Conservation (phyloP, 2,113 vertebrate species). For the Chinchilla lanigera region DNA sequence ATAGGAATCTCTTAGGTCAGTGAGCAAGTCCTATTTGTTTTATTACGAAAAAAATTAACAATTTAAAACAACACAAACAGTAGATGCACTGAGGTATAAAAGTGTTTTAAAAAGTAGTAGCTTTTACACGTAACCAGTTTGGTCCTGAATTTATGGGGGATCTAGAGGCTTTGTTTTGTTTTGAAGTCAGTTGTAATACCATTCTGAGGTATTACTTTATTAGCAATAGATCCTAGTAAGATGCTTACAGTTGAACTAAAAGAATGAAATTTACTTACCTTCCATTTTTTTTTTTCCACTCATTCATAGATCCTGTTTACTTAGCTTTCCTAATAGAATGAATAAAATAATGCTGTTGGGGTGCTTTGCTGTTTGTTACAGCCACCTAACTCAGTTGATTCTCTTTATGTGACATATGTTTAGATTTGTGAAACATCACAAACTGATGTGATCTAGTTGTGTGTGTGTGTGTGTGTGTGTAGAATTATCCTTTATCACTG, state of each 20-base stretch:
- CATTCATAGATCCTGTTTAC: not conserved
- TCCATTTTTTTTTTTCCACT: conserved; percentile 27
- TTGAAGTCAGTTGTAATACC: not conserved
- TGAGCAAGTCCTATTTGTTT: conserved; percentile 11
- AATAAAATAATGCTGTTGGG: conserved; percentile 11
- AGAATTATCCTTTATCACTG: not conserved
- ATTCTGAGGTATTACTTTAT: conserved; percentile 33
- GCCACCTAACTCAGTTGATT: not conserved
- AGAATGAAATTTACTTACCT: conserved; percentile 56
- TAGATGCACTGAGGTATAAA: not conserved
- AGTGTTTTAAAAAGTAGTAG: not conserved
- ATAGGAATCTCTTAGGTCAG: conserved; percentile 26
- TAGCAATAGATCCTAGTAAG: not conserved
- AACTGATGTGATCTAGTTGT: not conserved
- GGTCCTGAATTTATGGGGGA: not conserved
- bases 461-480: not conserved
- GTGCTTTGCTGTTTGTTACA: conserved; percentile 34
- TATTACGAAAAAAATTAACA: not conserved
- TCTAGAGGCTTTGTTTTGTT: not conserved
- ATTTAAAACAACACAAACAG: conserved; percentile 30
- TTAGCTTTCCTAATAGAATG: not conserved
- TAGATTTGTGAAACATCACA: not conserved
- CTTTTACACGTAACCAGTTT: conserved; percentile 13
- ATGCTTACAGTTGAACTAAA: not conserved
- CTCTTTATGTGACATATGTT: not conserved